phyloP scores from a whole-genome alignment of 64 coral and sea anemone genomes.

The Actinia equina region DNA sequence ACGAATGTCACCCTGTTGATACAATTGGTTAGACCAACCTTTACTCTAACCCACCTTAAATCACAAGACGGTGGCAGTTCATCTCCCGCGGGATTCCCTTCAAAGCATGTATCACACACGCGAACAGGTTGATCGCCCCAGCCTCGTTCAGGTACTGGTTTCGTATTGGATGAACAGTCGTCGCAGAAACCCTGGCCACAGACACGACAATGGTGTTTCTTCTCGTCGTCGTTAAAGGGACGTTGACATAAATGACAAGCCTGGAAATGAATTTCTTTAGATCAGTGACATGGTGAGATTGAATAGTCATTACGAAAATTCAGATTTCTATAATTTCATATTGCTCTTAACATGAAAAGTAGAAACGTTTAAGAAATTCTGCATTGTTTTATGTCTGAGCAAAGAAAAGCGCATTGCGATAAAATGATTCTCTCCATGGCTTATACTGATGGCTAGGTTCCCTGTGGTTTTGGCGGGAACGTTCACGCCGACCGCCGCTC shows the following conservation, averaged over 20 bases:
- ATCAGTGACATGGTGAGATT: not conserved
- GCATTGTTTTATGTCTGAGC: too few relatives aligned
- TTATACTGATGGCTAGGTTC: too few relatives aligned
- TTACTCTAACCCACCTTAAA: not conserved
- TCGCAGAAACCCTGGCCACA: conserved; percentile 94
- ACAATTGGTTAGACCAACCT: not conserved
- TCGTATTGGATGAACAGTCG: conserved; percentile 79
- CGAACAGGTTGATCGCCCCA: conserved; percentile 85
- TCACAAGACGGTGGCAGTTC: not conserved
- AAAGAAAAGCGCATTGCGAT: too few relatives aligned
- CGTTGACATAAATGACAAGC: conserved; percentile 71
- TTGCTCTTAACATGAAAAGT: too few relatives aligned
- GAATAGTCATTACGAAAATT: too few relatives aligned
- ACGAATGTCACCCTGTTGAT: too few relatives aligned
- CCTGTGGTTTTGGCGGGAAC: too few relatives aligned
- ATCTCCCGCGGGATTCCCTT: not conserved
- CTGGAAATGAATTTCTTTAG: conserved; percentile 10
- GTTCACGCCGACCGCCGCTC: too few relatives aligned
- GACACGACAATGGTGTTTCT: conserved; percentile 96
- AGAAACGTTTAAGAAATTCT: too few relatives aligned
- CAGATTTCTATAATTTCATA: too few relatives aligned
- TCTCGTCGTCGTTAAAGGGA: conserved; percentile 51
- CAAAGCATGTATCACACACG: conserved; percentile 81
- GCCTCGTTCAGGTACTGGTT: conserved; percentile 84
- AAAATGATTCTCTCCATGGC: too few relatives aligned